phyloP scores from a whole-genome alignment of 2,797 vertebrate genomes.

The Picus viridis region DNA sequence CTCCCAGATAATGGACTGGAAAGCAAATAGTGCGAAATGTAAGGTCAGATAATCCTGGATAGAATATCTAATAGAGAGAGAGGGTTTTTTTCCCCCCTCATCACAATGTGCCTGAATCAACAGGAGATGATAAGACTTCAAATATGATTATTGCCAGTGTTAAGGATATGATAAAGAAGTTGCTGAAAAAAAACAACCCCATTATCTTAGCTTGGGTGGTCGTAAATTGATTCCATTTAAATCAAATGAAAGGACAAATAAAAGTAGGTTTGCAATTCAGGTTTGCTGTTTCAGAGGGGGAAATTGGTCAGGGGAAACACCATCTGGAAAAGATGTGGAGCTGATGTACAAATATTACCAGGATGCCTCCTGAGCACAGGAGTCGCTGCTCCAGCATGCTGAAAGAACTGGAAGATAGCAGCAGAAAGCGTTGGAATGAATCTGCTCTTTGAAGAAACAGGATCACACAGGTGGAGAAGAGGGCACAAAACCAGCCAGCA shows the following conservation, averaged over 20 bases:
- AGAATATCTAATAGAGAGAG: background rate
- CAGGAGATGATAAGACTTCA: background rate
- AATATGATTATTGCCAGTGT: slow-evolving; percentile 8
- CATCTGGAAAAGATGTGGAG: background rate
- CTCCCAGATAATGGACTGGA: background rate
- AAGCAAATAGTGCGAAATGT: slow-evolving; percentile 3
- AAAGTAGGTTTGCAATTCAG: slow-evolving; percentile 8
- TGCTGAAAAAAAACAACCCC: background rate
- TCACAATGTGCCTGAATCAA: slow-evolving; percentile 29
- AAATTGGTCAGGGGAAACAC: background rate
- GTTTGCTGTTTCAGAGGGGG: slow-evolving; percentile 42
- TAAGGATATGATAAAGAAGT: slow-evolving; percentile 17
- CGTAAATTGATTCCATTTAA: slow-evolving; percentile 29
- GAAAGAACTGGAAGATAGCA: background rate
- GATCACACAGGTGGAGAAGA: background rate
- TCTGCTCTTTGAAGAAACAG: background rate
- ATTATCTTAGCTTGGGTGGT: slow-evolving; percentile 19
- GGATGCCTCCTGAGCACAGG: background rate
- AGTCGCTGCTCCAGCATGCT: background rate
- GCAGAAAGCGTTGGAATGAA: background rate
- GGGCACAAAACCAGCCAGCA: background rate
- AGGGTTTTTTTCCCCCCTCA: no score
- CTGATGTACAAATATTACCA: background rate
- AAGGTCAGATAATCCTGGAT: slow-evolving; percentile 2
- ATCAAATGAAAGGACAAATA: slow-evolving; percentile 34